A percentile compares a stretch with the other conserved stretches of the same genome.
Evolutionary conservation across 2,797 vertebrate genomes (phyloP).

Genomic region (Tokudaia muenninki): DNA sequence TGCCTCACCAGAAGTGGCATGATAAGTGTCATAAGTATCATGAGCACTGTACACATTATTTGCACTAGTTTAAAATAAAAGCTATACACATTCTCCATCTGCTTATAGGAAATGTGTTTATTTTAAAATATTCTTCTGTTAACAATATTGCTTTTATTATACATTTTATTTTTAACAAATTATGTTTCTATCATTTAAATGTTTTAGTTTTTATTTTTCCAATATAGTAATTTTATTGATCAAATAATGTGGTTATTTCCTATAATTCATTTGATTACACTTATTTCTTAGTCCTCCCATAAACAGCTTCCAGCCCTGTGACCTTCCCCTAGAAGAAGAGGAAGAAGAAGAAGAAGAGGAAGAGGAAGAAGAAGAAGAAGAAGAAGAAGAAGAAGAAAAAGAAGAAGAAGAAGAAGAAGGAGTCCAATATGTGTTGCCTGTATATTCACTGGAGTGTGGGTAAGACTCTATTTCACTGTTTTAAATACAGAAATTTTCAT

Average conservation of each 20-base stretch:
- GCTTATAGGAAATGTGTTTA: background rate
- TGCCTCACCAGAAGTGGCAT: background rate
- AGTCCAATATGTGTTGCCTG: background rate
- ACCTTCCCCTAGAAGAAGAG: background rate
- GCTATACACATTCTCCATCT: background rate
- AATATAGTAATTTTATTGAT: background rate
- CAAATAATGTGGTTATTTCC: background rate
- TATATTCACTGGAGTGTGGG: background rate
- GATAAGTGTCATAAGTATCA: fast-evolving
- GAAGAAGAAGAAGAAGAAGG: background rate
- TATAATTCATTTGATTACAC: background rate
- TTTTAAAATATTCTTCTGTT: background rate
- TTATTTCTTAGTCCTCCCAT: background rate
- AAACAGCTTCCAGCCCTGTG: too few relatives aligned
- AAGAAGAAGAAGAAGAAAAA: background rate
- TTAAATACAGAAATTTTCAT: background rate
- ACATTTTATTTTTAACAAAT: background rate
- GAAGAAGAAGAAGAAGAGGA: background rate
- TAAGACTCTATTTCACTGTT: background rate
- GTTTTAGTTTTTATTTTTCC: background rate
- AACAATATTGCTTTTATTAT: background rate
- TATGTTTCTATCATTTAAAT: background rate
- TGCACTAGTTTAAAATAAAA: background rate
- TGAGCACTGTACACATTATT: background rate
- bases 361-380: too few relatives aligned